A percentile compares a stretch with the other conserved stretches of the same genome.
These are phyloP conservation scores for Melipona quadrifasciata DNA, from an alignment of 1,140 invertebrate genomes.

Conservation along the genomic window DNA sequence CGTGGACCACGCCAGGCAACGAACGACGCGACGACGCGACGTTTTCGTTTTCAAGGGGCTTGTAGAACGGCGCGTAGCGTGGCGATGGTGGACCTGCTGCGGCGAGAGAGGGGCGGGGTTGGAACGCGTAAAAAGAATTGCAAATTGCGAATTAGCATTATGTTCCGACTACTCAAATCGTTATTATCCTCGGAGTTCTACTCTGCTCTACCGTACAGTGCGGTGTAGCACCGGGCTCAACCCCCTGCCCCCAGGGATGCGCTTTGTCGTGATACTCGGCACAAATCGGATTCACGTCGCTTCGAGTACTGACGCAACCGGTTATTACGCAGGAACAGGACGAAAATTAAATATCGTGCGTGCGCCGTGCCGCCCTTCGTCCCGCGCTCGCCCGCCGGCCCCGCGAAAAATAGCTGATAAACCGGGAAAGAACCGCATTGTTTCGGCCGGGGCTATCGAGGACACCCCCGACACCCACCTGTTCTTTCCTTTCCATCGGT, in stretches of 20 bases:
- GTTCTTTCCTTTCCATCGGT: neutral
- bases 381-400: neutral
- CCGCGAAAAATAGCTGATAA: conserved; percentile 61
- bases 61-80: neutral
- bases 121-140: conserved; percentile 74
- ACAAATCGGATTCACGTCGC: conserved; percentile 68
- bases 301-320: conserved; percentile 63
- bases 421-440: conserved; percentile 57
- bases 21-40: conserved; percentile 16
- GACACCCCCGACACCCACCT: neutral
- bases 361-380: conserved; percentile 16
- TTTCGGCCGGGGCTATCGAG: neutral
- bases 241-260: conserved; percentile 60
- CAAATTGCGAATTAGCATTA: conserved; percentile 77
- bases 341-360: conserved; percentile 68
- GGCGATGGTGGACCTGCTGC: neutral
- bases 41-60: conserved; percentile 18
- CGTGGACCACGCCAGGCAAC: conserved; percentile 29
- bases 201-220: conserved; percentile 37
- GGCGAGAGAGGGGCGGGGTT: neutral
- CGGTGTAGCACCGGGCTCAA: neutral
- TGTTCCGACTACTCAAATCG: conserved; percentile 73
- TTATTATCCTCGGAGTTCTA: conserved; percentile 69
- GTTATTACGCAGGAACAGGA: conserved; percentile 64
- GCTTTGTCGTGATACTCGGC: conserved; percentile 66